Evolutionary conservation across 2,797 vertebrate genomes (phyloP).

Genomic region (Enteromius mattozi): DNA sequence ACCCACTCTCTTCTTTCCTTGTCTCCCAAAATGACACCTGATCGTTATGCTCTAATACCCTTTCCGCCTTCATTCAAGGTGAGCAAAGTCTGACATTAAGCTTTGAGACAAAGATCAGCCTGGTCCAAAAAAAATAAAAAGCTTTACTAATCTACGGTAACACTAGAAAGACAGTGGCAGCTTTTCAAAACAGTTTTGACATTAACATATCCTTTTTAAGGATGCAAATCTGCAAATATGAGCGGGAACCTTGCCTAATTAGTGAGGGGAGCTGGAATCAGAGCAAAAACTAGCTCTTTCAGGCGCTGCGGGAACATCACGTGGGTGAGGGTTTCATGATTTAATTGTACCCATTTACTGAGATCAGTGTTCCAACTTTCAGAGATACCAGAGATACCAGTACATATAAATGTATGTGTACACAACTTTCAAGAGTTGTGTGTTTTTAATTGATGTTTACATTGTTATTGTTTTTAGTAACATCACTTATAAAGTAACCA

Average conservation of each 20-base stretch:
- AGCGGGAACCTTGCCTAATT: constrained; percentile 20
- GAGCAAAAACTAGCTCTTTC: constrained; percentile 46
- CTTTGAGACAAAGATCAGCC: constrained; percentile 33
- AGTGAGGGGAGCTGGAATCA: constrained; percentile 49
- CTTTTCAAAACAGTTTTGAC: constrained; percentile 36
- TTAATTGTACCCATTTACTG: neutral
- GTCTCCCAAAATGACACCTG: constrained; percentile 12
- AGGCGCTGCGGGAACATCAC: neutral
- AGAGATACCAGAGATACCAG: no score
- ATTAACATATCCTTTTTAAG: constrained; percentile 16
- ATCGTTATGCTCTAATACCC: constrained; percentile 9
- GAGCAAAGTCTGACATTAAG: constrained; percentile 52
- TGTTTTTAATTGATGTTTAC: no score
- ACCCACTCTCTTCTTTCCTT: constrained; percentile 21
- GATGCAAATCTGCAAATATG: constrained; percentile 28
- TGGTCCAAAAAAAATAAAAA: constrained; percentile 32
- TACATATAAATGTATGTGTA: no score
- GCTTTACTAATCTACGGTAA: constrained; percentile 13
- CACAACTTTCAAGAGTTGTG: no score
- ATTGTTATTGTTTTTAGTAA: no score
- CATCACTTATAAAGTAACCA: no score
- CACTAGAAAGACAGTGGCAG: constrained; percentile 8
- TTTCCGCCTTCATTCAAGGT: constrained; percentile 16
- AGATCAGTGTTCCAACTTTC: constrained; percentile 3
- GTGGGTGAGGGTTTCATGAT: neutral